Evolutionary conservation across 2,888 invertebrate genomes (phyloP).

Genomic region (Drosophila fulvimacula): DNA sequence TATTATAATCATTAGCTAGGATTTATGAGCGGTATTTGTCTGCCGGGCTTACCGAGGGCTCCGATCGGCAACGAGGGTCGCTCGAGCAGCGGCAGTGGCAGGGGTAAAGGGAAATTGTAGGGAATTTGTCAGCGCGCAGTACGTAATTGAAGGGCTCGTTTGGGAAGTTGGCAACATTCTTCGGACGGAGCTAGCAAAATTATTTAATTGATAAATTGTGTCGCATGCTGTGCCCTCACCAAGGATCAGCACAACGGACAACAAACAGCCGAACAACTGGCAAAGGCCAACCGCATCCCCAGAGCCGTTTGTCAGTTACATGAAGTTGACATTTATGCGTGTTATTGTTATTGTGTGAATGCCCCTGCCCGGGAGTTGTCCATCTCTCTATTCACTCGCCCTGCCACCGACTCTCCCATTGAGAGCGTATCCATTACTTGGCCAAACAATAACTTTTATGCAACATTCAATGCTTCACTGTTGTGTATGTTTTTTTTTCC

Average conservation of each 20-base stretch:
- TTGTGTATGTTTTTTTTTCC: not conserved
- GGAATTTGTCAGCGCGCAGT: slow-evolving; percentile 33
- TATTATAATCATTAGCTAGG: slow-evolving; percentile 71
- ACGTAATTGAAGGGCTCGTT: slow-evolving; percentile 16
- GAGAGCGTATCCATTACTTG: slow-evolving; percentile 77
- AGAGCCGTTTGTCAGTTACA: slow-evolving; percentile 59
- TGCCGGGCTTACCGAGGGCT: slow-evolving; percentile 22
- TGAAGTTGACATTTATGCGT: slow-evolving; percentile 72
- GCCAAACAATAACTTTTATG: slow-evolving; percentile 72
- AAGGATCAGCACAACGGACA: slow-evolving; percentile 23
- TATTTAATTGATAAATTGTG: slow-evolving; percentile 74
- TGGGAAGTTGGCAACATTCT: slow-evolving; percentile 4
- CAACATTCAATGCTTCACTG: slow-evolving; percentile 52
- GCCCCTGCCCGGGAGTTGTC: slow-evolving; percentile 37
- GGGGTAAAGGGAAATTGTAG: slow-evolving; percentile 8
- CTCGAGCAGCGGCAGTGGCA: not conserved
- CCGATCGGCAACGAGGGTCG: slow-evolving; percentile 37
- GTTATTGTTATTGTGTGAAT: slow-evolving; percentile 54
- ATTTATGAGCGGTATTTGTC: slow-evolving; percentile 61
- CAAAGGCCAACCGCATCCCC: slow-evolving; percentile 40
- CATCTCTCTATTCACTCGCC: slow-evolving; percentile 15
- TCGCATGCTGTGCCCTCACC: slow-evolving; percentile 72
- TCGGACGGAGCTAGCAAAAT: slow-evolving; percentile 16
- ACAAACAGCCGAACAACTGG: slow-evolving; percentile 19
- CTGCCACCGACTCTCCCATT: slow-evolving; percentile 29